phyloP scores from a whole-genome alignment of 2,113 vertebrate species.

The Limanda limanda region DNA sequence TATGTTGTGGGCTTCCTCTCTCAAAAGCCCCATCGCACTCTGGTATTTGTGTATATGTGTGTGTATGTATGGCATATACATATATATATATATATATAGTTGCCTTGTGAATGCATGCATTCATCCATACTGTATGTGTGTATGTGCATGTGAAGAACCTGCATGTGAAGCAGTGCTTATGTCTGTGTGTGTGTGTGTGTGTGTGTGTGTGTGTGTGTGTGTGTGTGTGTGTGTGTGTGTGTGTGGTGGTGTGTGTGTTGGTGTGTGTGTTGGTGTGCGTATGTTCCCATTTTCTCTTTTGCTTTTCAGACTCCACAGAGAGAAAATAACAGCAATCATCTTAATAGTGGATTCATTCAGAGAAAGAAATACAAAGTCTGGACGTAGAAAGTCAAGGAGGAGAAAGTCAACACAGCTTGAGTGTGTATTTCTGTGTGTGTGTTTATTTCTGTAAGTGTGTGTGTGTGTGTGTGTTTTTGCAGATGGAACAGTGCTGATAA shows the following conservation, averaged over 20 bases:
- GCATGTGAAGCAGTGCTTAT: conserved; percentile 13
- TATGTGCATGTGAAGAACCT: neutral
- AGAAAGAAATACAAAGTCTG: conserved; percentile 1
- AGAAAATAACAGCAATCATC: neutral
- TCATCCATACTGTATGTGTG: neutral
- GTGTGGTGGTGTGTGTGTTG: no score
- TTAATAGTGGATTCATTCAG: conserved; percentile 3
- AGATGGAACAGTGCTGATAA: neutral
- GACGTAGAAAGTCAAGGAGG: conserved; percentile 30
- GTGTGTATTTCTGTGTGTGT: neutral
- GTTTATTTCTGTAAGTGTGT: neutral
- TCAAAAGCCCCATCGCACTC: conserved; percentile 42
- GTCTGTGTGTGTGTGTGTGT: neutral
- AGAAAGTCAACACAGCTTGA: conserved; percentile 13
- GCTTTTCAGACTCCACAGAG: conserved; percentile 13
- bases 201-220: no score
- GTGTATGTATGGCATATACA: neutral
- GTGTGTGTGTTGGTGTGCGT: neutral
- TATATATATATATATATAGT: neutral
- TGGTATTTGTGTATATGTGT: conserved; percentile 37
- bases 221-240: neutral
- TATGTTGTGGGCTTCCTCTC: conserved; percentile 75
- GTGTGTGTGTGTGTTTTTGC: neutral
- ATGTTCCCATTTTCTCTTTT: neutral
- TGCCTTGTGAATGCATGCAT: neutral